phyloP scores from a whole-genome alignment of 2,797 vertebrate species.

The Rhyacichthys aspro region DNA sequence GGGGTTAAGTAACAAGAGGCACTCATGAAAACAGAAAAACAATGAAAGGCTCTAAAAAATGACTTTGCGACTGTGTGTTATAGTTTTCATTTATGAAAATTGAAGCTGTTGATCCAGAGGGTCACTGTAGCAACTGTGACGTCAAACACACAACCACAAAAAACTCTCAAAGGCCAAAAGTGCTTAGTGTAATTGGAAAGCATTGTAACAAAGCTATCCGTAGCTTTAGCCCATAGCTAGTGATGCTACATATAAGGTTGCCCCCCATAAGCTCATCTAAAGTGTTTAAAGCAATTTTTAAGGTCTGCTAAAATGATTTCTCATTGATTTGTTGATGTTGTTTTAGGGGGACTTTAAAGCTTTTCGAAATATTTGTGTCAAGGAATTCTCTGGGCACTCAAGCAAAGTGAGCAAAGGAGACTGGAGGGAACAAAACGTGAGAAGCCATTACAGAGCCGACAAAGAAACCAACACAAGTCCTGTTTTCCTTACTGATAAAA shows the following conservation, averaged over 20 bases:
- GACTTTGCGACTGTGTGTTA: slow-evolving; percentile 10
- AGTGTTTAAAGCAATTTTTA: too few species aligned
- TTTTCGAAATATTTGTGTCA: slow-evolving; percentile 25
- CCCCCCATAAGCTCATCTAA: too few species aligned
- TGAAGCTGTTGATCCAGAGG: neutral
- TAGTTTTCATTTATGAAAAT: neutral
- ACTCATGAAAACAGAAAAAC: slow-evolving; percentile 37
- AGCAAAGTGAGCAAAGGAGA: slow-evolving; percentile 21
- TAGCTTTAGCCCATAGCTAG: too few species aligned
- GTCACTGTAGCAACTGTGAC: neutral
- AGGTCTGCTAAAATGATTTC: neutral
- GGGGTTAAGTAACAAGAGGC: slow-evolving; percentile 55
- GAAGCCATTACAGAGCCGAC: slow-evolving; percentile 13
- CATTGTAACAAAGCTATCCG: too few species aligned
- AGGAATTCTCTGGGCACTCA: slow-evolving; percentile 17
- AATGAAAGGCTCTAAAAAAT: slow-evolving; percentile 1
- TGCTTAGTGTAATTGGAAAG: too few species aligned
- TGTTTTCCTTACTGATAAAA: slow-evolving; percentile 12
- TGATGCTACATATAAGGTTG: too few species aligned
- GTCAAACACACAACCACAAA: neutral
- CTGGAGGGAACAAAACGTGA: neutral
- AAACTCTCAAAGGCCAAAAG: too few species aligned
- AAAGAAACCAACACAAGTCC: neutral
- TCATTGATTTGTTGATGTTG: neutral
- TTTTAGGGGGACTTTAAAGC: slow-evolving; percentile 16